A percentile compares a stretch with the other conserved stretches of the same genome.
phyloP scores from a whole-genome alignment of 2,113 vertebrate genomes.

The Camelus dromedarius region DNA sequence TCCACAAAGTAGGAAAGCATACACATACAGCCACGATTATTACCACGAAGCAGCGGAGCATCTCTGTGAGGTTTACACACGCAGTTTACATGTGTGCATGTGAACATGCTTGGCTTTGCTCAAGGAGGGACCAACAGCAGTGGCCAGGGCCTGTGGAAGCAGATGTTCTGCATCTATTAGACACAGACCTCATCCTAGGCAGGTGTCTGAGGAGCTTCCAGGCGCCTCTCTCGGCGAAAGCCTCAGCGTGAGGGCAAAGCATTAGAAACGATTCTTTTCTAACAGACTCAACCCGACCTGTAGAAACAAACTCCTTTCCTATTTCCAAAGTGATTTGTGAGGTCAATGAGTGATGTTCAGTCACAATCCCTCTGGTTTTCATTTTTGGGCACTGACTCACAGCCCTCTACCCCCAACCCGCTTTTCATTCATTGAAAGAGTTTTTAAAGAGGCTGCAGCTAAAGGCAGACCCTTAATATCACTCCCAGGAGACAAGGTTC shows the following conservation, averaged over 20 bases:
- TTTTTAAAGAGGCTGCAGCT: background rate
- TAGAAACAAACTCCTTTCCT: background rate
- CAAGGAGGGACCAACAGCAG: background rate
- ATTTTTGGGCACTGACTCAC: background rate
- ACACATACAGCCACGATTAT: accelerated
- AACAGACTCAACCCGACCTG: background rate
- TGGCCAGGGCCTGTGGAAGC: background rate
- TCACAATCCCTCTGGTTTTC: background rate
- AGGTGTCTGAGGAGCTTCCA: background rate
- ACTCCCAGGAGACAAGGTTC: too few species aligned
- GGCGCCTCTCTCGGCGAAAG: background rate
- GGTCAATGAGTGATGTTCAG: accelerated
- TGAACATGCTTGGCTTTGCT: background rate
- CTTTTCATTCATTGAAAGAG: background rate
- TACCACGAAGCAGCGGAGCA: accelerated
- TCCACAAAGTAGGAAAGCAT: background rate
- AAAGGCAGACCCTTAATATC: background rate
- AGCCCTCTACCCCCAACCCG: too few species aligned
- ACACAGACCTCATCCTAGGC: background rate
- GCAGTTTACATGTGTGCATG: accelerated
- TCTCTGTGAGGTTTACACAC: accelerated
- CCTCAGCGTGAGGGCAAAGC: background rate
- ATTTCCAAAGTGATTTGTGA: background rate
- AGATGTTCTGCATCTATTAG: background rate
- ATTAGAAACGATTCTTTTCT: background rate